Conservation (phyloP, 2,113 vertebrate species). For the Sylvia atricapilla region DNA sequence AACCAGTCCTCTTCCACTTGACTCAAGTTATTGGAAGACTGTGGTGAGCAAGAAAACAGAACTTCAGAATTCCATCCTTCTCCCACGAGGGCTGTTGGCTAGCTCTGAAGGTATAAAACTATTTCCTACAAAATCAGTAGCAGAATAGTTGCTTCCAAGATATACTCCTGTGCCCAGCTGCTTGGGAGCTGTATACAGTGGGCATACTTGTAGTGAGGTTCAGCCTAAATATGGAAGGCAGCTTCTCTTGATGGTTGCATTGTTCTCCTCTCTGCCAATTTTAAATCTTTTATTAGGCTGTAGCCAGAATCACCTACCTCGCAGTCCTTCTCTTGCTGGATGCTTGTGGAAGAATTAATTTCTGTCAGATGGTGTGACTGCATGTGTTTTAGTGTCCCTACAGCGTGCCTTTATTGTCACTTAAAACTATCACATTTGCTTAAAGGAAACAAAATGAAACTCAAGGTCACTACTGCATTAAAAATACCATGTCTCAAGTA, state of each 20-base stretch:
- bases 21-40: background rate
- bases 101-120: background rate
- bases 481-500: background rate
- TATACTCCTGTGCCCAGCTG: background rate
- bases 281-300: background rate
- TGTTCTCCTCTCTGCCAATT: background rate
- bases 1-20: background rate
- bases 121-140: background rate
- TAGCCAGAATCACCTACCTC: background rate
- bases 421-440: background rate
- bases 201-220: background rate
- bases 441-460: background rate
- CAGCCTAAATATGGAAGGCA: background rate
- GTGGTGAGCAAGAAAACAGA: background rate
- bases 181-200: background rate
- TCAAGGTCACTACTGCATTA: background rate
- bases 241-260: background rate
- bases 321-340: background rate
- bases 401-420: background rate
- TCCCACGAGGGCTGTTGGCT: background rate
- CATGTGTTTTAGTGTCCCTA: slow-evolving; percentile 20
- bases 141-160: background rate
- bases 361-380: slow-evolving; percentile 44
- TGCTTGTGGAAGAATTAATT: slow-evolving; percentile 29
- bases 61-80: background rate